Evolutionary conservation across 2,888 invertebrate genomes (phyloP).

Genomic region (Dexiosoma caninum): DNA sequence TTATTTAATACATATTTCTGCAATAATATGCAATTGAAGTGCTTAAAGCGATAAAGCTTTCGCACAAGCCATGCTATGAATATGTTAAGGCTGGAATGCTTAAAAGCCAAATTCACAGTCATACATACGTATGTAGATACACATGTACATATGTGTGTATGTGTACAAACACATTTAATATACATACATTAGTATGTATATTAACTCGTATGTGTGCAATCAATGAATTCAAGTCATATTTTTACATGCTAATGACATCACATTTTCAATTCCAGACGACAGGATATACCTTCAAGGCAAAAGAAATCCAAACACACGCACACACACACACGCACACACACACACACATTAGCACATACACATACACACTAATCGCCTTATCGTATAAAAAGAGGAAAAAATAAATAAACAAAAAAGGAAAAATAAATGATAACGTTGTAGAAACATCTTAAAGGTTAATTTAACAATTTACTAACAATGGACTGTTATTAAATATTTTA

Average conservation of each 20-base stretch:
- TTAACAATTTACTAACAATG: slow-evolving; percentile 48
- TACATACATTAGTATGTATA: no score
- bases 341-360: not conserved
- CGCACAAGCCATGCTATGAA: no score
- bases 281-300: slow-evolving; percentile 27
- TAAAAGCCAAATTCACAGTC: no score
- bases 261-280: slow-evolving; percentile 29
- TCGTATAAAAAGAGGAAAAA: not conserved
- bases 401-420: not conserved
- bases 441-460: slow-evolving; percentile 52
- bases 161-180: no score
- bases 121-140: no score
- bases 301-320: not conserved
- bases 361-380: no score
- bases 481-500: slow-evolving; percentile 40
- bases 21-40: no score
- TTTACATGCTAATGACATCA: slow-evolving; percentile 48
- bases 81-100: no score
- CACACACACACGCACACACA: not conserved
- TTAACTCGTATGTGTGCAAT: no score
- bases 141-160: no score
- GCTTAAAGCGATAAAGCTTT: no score
- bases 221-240: slow-evolving; percentile 32
- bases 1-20: no score
- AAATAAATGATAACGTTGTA: not conserved